Conservation (phyloP, 2,888 invertebrate species). For the Coelopa pilipes region DNA sequence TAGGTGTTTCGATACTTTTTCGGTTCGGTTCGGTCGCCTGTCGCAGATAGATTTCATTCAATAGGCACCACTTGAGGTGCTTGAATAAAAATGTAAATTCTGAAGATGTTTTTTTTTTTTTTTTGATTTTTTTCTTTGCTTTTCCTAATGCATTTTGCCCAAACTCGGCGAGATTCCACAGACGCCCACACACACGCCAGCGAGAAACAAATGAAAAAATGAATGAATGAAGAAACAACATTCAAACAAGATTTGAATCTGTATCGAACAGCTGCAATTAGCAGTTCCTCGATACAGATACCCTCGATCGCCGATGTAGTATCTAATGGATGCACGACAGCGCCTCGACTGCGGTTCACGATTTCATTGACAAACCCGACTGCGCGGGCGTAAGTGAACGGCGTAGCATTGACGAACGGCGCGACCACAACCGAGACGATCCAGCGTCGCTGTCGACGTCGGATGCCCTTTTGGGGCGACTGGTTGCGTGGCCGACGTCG, state of each 20-base stretch:
- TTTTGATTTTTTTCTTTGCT: not conserved
- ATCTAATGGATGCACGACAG: conserved; percentile 25
- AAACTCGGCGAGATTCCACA: conserved; percentile 15
- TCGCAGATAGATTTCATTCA: too few species aligned
- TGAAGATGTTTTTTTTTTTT: not conserved
- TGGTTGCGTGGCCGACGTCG: too few species aligned
- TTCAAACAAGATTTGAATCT: not conserved
- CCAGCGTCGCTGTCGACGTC: too few species aligned
- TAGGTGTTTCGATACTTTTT: too few species aligned
- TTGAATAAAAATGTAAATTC: not conserved
- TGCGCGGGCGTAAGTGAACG: conserved; percentile 12
- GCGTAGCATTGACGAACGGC: conserved; percentile 24
- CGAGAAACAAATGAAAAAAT: not conserved
- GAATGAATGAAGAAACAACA: not conserved
- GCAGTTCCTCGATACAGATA: conserved; percentile 17
- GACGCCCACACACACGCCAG: not conserved
- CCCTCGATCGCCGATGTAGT: not conserved
- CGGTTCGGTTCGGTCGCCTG: too few species aligned
- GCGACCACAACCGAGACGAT: not conserved
- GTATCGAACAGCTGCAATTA: conserved; percentile 19
- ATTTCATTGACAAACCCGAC: conserved; percentile 16
- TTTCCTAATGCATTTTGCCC: not conserved
- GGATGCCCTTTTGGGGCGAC: too few species aligned
- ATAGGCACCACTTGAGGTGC: not conserved
- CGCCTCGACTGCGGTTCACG: not conserved